Evolutionary conservation across 2,888 invertebrate species (phyloP).

Genomic region (Megalurothrips usitatus): DNA sequence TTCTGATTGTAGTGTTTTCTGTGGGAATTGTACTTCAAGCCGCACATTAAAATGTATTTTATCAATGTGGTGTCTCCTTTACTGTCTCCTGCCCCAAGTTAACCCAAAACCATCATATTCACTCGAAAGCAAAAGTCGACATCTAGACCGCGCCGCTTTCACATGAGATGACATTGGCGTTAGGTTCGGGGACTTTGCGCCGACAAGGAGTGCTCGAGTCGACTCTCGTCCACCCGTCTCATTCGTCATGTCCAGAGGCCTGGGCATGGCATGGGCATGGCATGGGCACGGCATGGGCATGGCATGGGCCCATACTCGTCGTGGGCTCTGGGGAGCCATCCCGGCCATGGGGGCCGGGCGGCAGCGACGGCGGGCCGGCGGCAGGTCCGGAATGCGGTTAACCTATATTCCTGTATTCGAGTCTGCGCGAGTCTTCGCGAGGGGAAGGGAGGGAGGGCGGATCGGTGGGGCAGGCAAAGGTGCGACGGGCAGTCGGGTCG

Average conservation of each 20-base stretch:
- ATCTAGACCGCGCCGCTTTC: no score
- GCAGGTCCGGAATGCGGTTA: conserved; percentile 13
- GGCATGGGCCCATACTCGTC: not conserved
- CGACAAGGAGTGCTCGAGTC: no score
- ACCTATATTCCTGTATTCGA: not conserved
- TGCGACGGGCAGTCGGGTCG: not conserved
- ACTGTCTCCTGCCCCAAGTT: no score
- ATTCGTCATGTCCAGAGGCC: not conserved
- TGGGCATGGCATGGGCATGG: not conserved
- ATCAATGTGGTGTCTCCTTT: no score
- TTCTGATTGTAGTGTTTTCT: not conserved
- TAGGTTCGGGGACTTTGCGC: no score
- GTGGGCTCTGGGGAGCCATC: not conserved
- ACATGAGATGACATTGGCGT: no score
- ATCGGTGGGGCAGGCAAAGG: not conserved
- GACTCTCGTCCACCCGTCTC: not conserved
- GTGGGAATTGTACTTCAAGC: no score
- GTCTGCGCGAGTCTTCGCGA: not conserved
- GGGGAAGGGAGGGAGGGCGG: not conserved
- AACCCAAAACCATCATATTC: no score
- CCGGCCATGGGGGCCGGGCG: not conserved
- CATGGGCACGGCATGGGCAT: not conserved
- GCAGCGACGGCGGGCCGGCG: not conserved
- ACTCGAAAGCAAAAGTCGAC: no score
- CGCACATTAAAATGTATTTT: no score